phyloP scores from a whole-genome alignment of 1,140 invertebrate species.

The Drosophila kikkawai region DNA sequence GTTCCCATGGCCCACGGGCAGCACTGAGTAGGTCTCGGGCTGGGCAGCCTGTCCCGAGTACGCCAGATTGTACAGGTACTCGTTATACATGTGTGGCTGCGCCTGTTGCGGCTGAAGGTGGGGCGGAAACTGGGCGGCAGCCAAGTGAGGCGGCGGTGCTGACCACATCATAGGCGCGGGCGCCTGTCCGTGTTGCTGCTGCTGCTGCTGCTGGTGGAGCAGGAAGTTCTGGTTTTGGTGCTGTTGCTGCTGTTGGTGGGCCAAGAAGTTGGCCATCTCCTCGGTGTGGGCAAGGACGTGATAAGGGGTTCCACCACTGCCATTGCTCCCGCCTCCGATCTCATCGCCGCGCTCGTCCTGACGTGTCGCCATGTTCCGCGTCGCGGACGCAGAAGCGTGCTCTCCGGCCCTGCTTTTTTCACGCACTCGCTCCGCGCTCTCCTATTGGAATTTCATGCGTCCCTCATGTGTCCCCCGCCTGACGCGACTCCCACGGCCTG shows the following conservation, averaged over 20 bases:
- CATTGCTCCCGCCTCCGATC: constrained; percentile 35
- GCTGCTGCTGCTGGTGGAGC: constrained; percentile 38
- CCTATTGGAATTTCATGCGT: constrained; percentile 71
- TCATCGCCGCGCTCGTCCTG: constrained; percentile 66
- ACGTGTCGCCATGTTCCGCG: constrained; percentile 64
- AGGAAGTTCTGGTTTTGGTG: constrained; percentile 53
- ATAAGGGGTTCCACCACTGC: constrained; percentile 38
- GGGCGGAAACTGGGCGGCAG: constrained; percentile 54
- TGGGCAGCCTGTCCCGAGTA: constrained; percentile 58
- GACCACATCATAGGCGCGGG: constrained; percentile 64
- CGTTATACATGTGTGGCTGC: constrained; percentile 68
- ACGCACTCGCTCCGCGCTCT: constrained; percentile 38
- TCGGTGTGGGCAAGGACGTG: constrained; percentile 52
- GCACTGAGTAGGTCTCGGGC: constrained; percentile 77
- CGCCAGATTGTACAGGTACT: constrained; percentile 69
- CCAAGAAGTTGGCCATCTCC: constrained; percentile 60
- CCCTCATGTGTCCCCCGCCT: constrained; percentile 16
- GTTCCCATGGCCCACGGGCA: constrained; percentile 80
- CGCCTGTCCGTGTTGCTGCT: constrained; percentile 52
- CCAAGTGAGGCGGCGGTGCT: constrained; percentile 48
- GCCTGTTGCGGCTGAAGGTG: constrained; percentile 53
- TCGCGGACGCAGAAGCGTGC: constrained; percentile 30
- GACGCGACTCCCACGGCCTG: constrained; percentile 13
- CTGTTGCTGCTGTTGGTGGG: constrained; percentile 66
- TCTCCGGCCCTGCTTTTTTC: constrained; percentile 42